A percentile compares a stretch with the other conserved stretches of the same genome.
These are phyloP conservation scores for Micromys minutus DNA, from an alignment of 2,113 vertebrate species.

Conservation along the genomic window DNA sequence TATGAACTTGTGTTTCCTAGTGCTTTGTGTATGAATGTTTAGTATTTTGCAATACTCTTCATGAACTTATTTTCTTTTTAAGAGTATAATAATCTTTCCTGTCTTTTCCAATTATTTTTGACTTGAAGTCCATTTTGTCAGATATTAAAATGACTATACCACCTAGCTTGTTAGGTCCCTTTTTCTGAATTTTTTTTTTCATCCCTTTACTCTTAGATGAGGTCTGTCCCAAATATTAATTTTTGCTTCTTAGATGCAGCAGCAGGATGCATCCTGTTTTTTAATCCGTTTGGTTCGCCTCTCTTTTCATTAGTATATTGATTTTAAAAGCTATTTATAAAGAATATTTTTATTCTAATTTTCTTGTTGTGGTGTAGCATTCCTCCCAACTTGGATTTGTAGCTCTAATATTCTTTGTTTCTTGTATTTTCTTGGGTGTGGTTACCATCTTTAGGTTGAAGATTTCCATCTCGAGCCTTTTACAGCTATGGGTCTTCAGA, in stretches of 20 bases:
- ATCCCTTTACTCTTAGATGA: background rate
- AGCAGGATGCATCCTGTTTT: background rate
- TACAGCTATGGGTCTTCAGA: background rate
- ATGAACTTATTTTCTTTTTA: background rate
- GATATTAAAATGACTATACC: background rate
- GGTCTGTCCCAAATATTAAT: background rate
- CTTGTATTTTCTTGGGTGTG: background rate
- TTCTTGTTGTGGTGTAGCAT: background rate
- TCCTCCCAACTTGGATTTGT: background rate
- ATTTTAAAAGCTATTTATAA: background rate
- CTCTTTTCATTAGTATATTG: background rate
- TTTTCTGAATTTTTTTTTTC: background rate
- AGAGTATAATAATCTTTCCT: background rate
- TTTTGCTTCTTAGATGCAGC: background rate
- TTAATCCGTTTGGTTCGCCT: background rate
- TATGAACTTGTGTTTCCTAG: too few relatives aligned
- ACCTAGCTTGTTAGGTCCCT: background rate
- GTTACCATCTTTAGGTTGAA: background rate
- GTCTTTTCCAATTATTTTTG: background rate
- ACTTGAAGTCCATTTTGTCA: background rate
- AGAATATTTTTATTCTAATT: background rate
- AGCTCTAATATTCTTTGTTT: background rate
- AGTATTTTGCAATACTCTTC: background rate
- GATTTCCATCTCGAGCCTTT: background rate
- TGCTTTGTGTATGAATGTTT: too few relatives aligned